Base-by-base conservation (phyloP, 2,888 invertebrate species). In the Sussaba pulchella region DNA sequence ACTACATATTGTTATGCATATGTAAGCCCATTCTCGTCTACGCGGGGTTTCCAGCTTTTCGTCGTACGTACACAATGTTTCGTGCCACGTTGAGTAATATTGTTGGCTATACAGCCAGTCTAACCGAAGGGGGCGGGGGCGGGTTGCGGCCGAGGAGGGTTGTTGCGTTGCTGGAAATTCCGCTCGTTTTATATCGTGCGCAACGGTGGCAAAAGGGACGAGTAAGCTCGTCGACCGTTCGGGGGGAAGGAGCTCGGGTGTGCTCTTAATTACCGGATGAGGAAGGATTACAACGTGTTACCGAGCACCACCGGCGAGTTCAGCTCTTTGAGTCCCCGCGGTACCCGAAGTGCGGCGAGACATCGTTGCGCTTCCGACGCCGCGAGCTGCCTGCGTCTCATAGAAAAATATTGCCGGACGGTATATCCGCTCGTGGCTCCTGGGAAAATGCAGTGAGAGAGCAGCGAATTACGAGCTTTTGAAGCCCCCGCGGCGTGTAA, bases 261-360 rank as follows among this genome's bases (percentile, higher is more conserved):
- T 84, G 57, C 74, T 86, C 85, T 87, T 87, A 87, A 87, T 87
- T 87, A 87, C 85, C 74, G 84, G 84, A 87, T 84, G 86, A 87
- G 85, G 84, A 87, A 87, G 86, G 83, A 85, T 87, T 87, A 87
- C 83, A 85, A 74, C 76, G 81, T 82, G 82, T 71, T 79, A 75
- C 71, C 66, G 73, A 71, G 24, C 5, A 39, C 50, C 74, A 70
- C 63, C 63, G 57, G 54, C 36, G 31, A 69, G 70, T 31, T 63
- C 63, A 70, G 63, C 64, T 43, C 71, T 72, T n/a, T n/a, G 52
- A 52, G 67, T 79, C 78, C 74, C 74, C 50, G 57, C 39, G 74
- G 74, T 70, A 75, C 21, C 43, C 31, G 14, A 36, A 66, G 70
- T 70, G 39, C 63, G 21, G 43, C 54, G 63, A 41, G 31, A 54